These are phyloP conservation scores for Coranthus polyacanthus DNA, from an alignment of 2,797 vertebrate genomes.

Conservation along the genomic window DNA sequence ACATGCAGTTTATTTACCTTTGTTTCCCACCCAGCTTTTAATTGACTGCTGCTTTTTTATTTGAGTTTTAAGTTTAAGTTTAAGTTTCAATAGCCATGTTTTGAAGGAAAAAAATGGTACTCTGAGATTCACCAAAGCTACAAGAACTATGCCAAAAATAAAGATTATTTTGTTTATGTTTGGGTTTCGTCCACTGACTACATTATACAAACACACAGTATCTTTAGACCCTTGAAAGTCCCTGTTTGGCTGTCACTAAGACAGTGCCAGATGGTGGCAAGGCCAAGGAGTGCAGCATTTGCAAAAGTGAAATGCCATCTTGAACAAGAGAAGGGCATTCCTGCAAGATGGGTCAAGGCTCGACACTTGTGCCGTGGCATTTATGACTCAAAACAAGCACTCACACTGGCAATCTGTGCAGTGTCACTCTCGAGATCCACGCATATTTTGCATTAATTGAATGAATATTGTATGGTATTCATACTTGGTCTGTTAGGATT, in stretches of 20 bases:
- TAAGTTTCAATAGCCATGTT: background rate
- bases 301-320: slow-evolving; percentile 80
- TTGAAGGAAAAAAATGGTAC: background rate
- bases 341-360: slow-evolving; percentile 66
- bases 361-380: slow-evolving; percentile 68
- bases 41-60: no score
- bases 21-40: no score
- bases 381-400: slow-evolving; percentile 72
- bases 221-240: slow-evolving; percentile 25
- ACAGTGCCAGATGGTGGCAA: slow-evolving; percentile 73
- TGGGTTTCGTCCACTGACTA: slow-evolving; percentile 13
- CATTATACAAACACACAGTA: slow-evolving; percentile 35
- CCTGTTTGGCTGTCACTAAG: slow-evolving; percentile 39
- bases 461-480: slow-evolving; percentile 73
- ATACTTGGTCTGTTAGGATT: slow-evolving; percentile 68
- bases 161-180: background rate
- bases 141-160: slow-evolving; percentile 4
- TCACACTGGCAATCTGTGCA: slow-evolving; percentile 49
- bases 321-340: slow-evolving; percentile 72
- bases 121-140: background rate
- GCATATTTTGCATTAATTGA: slow-evolving; percentile 74
- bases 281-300: slow-evolving; percentile 64
- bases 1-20: no score
- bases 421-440: slow-evolving; percentile 50
- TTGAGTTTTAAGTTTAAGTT: no score